phyloP scores from a whole-genome alignment of 1,140 invertebrate species.

The Meloidogyne floridensis region DNA sequence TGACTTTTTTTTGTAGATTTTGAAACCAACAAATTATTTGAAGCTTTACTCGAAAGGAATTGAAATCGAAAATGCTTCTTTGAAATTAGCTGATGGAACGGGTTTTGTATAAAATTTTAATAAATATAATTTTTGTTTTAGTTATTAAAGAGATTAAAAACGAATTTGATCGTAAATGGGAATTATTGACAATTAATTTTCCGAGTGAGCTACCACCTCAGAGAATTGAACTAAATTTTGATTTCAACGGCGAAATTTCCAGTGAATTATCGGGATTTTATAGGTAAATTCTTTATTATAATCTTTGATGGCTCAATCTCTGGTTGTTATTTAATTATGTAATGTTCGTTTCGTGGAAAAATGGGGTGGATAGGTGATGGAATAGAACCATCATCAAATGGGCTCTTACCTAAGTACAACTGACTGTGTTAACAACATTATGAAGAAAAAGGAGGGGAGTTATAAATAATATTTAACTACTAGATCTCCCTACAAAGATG shows the following conservation, averaged over 20 bases:
- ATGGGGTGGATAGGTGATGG: too few relatives aligned
- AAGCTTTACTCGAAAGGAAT: conserved; percentile 43
- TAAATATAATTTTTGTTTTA: conserved; percentile 11
- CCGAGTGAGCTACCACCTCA: conserved; percentile 31
- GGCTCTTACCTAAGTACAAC: too few relatives aligned
- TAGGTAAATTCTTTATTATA: conserved; percentile 1
- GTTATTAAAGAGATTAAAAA: conserved; percentile 23
- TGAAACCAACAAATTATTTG: conserved; percentile 36
- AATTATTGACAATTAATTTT: conserved; percentile 25
- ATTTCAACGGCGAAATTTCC: conserved; percentile 17
- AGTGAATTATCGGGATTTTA: conserved; percentile 35
- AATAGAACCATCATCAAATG: too few relatives aligned
- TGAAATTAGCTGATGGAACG: conserved; percentile 47
- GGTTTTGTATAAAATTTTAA: conserved; percentile 27
- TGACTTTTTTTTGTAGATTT: conserved; percentile 7
- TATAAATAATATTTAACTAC: too few relatives aligned
- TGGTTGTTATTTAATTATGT: too few relatives aligned
- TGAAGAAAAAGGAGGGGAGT: not conserved
- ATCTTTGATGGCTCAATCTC: not conserved
- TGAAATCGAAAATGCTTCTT: conserved; percentile 36
- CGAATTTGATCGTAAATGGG: conserved; percentile 34
- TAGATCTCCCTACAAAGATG: conserved; percentile 44
- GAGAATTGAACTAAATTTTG: conserved; percentile 26
- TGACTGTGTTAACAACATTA: too few relatives aligned
- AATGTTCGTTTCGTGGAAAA: too few relatives aligned